Base-by-base conservation (phyloP, 2,888 invertebrate genomes). In the Anoplius nigerrimus region DNA sequence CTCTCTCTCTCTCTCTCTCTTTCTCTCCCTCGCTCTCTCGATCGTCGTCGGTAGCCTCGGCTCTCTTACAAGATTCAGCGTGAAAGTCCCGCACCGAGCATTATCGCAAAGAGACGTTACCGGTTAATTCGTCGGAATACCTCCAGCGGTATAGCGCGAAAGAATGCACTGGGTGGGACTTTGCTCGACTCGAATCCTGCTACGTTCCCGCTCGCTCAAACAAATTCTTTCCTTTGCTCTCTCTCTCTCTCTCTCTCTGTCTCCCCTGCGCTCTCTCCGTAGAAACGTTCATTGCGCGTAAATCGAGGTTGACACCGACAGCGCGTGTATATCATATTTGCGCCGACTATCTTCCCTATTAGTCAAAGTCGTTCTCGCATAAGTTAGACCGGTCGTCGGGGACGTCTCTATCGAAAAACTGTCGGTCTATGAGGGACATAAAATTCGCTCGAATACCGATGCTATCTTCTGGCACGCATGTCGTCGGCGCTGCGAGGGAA, bases 211-310 rank as follows among this genome's bases (percentile, higher is more conserved):
- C 16, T 8, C 45, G 3, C 24, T 24, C 3, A n/a, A 13, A 34
- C 34, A 6, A 27, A 27, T 27, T 13, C 58, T 72, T 73, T 72
- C 45, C 68, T 68, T 72, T 21, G 8, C 34, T 62, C 27, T 46
- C 21, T 22, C 67, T 55, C 21, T 24, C 16, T 13, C 27, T 15
- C 48, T 55, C 21, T 24, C 16, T 13, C 27, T 15, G n/a, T 13
- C 58, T 72, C 72, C 69, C 45, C 68, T 68, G 68, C 20, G 8
- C 34, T 62, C 27, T 46, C 21, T 22, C 67, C 52, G n/a, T n/a
- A n/a, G n/a, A n/a, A n/a, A n/a, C 21, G 18, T 18, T 13, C 27
- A 13, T 16, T 16, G 48, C 48, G 48, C 48, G 20, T 48, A 48
- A 48, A 18, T 48, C 15, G n/a, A 48, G 1, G 48, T 16, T 20